Conservation (phyloP, 2,888 invertebrate genomes). For the Acanthopleura granulata region DNA sequence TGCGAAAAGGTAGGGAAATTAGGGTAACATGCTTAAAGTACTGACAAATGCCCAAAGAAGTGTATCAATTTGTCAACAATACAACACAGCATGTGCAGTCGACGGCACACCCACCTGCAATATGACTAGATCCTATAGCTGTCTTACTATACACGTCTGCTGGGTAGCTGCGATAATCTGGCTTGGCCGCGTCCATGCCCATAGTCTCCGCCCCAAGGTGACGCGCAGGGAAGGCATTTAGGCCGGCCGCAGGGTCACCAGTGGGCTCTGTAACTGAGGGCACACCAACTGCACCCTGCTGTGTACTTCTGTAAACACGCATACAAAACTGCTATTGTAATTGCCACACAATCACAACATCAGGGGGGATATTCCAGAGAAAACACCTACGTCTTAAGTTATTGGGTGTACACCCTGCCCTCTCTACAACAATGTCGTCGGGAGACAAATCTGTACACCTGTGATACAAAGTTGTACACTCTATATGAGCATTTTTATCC, state of each 20-base stretch:
- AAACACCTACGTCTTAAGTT: too few species aligned
- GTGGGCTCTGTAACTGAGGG: slow-evolving; percentile 45
- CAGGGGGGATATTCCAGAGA: too few species aligned
- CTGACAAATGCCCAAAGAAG: too few species aligned
- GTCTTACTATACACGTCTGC: slow-evolving; percentile 36
- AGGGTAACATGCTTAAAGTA: too few species aligned
- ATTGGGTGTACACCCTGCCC: too few species aligned
- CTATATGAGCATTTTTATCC: too few species aligned
- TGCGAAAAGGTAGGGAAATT: too few species aligned
- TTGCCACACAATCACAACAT: background rate
- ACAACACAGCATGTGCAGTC: too few species aligned
- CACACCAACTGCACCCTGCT: slow-evolving; percentile 45
- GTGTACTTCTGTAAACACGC: slow-evolving; percentile 43
- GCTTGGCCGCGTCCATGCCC: slow-evolving; percentile 39
- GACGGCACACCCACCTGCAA: background rate
- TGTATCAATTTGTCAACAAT: too few species aligned
- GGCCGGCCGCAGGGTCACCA: slow-evolving; percentile 45
- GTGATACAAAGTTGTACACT: too few species aligned
- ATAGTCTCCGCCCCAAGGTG: slow-evolving; percentile 46
- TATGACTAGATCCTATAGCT: background rate
- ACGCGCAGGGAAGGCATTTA: slow-evolving; percentile 44
- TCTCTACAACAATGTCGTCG: too few species aligned
- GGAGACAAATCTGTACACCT: too few species aligned
- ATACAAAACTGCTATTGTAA: background rate
- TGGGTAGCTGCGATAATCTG: slow-evolving; percentile 40